Base-by-base conservation (phyloP, 23 tunicate species). In the Phallusia fumigata region DNA sequence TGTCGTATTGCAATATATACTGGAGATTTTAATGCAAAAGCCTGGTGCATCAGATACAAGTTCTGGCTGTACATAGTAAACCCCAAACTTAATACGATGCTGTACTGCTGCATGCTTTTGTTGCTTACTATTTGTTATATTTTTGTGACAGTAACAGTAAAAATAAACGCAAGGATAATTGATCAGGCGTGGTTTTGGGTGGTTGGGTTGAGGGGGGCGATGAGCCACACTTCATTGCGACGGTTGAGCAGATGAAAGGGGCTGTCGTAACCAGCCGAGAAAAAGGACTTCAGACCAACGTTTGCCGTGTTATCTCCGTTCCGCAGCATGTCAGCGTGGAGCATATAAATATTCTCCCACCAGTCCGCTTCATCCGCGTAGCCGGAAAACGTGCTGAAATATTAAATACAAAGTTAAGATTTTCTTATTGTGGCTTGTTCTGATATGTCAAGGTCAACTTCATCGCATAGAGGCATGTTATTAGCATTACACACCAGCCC, bases 191-290 rank as follows among this genome's bases (percentile, higher is more conserved):
- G 8, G 10, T 5, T 40, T 40, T 40, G 5, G 47, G 47, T 40
- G 47, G 47, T 40, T 10, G 47, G 47, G 47, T 5, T 40, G 8
- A 40, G 10, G 47, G 47, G 47, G 5, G 47, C 13, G 69, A 16
- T 33, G n/a, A 88, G 44, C 91, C 91, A 88, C 36, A 88, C 91
- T 77, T 88, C 91, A 53, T 88, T 88, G 40, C 91, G 35, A 2
- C 91, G 77, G 30, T 65, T 76, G 44, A 82, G 5, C 45, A 82
- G 65, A 8, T 86, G 86, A 45, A 88, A 88, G 3, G 91, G 91
- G 78, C 86, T 82, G 82, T 88, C 91, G 31, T 88, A 88, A 0
- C 82, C 86, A 26, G 77, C 91, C 0, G 88, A 75, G 69, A 58
- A 65, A 36, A 82, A 81, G n/a, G 35, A 36, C n/a, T 75, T 76